A percentile compares a stretch with the other conserved stretches of the same genome.
Evolutionary conservation across 2,888 invertebrate species (phyloP).

Genomic region (Chymomyza fuscimana): DNA sequence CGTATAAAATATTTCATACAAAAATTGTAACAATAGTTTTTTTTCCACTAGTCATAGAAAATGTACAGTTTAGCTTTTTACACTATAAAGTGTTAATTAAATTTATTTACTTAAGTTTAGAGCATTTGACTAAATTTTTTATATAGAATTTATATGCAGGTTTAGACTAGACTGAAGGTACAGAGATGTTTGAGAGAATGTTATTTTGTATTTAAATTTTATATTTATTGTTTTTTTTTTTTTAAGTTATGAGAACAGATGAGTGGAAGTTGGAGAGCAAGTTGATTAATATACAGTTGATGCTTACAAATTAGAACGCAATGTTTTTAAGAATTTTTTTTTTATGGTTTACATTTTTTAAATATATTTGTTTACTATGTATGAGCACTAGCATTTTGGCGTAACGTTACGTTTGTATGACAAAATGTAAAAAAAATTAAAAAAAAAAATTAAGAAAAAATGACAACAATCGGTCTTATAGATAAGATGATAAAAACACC

Average conservation of each 20-base stretch:
- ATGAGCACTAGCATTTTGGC: too few relatives aligned
- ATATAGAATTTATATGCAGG: slow-evolving; percentile 35
- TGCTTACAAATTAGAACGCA: not conserved
- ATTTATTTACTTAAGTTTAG: slow-evolving; percentile 59
- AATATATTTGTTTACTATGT: not conserved
- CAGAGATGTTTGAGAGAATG: slow-evolving; percentile 73
- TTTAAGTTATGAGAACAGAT: slow-evolving; percentile 12
- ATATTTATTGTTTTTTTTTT: slow-evolving; percentile 20
- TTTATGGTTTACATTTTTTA: slow-evolving; percentile 4
- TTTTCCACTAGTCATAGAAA: slow-evolving; percentile 34
- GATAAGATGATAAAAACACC: too few relatives aligned
- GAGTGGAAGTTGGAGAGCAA: slow-evolving; percentile 21
- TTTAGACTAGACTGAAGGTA: slow-evolving; percentile 66
- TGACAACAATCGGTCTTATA: too few relatives aligned
- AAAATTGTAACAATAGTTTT: slow-evolving; percentile 57
- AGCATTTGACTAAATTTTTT: slow-evolving; percentile 53
- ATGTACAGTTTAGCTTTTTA: slow-evolving; percentile 48
- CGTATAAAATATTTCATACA: slow-evolving; percentile 61
- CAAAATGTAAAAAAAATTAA: too few relatives aligned
- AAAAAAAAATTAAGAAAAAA: too few relatives aligned
- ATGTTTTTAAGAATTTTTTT: not conserved
- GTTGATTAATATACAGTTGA: slow-evolving; percentile 2
- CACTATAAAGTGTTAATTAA: not conserved
- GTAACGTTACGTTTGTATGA: too few relatives aligned
- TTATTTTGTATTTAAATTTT: slow-evolving; percentile 15